A percentile compares a stretch with the other conserved stretches of the same genome.
Evolutionary conservation across 64 coral and sea anemone species (phyloP).

Genomic region (Acropora yongei): DNA sequence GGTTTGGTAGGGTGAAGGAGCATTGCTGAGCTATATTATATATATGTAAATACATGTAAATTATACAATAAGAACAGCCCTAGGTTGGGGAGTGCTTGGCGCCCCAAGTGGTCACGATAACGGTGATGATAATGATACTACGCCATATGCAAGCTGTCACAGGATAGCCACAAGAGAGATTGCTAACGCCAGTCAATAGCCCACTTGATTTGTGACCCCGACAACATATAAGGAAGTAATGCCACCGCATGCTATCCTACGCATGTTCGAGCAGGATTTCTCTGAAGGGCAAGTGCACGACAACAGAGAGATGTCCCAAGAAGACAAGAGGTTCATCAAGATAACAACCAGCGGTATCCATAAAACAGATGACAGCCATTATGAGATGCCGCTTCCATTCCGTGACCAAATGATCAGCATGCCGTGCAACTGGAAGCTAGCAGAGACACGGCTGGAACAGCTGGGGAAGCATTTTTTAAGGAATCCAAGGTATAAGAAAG

Average conservation of each 20-base stretch:
- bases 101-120: slow-evolving; percentile 12
- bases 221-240: background rate
- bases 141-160: slow-evolving; percentile 26
- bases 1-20: background rate
- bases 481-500: slow-evolving; percentile 8
- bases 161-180: slow-evolving; percentile 39
- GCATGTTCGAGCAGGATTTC: background rate
- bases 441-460: background rate
- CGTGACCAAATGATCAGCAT: background rate
- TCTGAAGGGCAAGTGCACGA: background rate
- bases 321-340: background rate
- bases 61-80: background rate
- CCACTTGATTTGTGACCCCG: background rate
- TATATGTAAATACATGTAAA: background rate
- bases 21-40: background rate
- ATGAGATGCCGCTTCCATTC: background rate
- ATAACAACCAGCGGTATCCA: slow-evolving; percentile 5
- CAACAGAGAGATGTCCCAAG: slow-evolving; percentile 6
- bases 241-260: background rate
- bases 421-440: background rate
- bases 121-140: slow-evolving; percentile 31
- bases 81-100: no score
- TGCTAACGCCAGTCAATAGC: background rate
- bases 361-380: background rate
- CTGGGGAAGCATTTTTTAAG: background rate